Base-by-base conservation (phyloP, 2,888 invertebrate species). In the Harpalus rufipes region DNA sequence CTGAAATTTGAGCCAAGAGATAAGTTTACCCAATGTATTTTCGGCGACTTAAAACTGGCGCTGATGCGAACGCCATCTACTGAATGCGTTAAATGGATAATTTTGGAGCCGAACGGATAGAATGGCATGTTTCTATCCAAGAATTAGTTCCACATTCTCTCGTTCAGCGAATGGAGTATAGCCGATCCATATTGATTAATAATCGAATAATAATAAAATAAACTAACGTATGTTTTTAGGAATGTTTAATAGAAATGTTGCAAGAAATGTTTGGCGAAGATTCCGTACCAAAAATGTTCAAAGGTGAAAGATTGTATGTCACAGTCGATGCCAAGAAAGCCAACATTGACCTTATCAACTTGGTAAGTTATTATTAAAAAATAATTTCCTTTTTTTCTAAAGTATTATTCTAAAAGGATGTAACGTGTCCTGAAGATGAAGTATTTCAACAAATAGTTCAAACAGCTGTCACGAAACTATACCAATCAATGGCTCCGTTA, bases 191-290 rank as follows among this genome's bases (percentile, higher is more conserved):
- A 32, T 32, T 32, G 32, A 4, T 32, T 6, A 32, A 6, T 32
- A 32, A 32, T 32, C 32, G 32, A 32, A 4, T 32, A 32, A 32
- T 0, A 5, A 5, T 32, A 5, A 32, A 32, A 32, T 21, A 16
- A 63, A 59, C 59, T 16, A 59, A 1, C 12, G 1, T 51, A 41
- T 59, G 87, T 61, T 90, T 89, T 1, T 90, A 95, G 93, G 97
- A 97, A 90, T 97, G 97, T 89, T 93, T 97, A 39, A 95, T 97
- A 87, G 97, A 97, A 91, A 96, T 97, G 94, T 86, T 97, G 32
- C 95, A 96, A 89, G 98, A 99, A 89, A 98, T 99, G 96, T 99
- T 98, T 92, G 99, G 99, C 0, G 96, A 97, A 88, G 97, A 96
- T 88, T 95, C 97, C 0, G 97, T 98, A 63, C 97, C 97, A 8